Evolutionary conservation across 2,888 invertebrate species (phyloP), one percentile per base, ranked within the genome.

Genomic region (Omphaloscelis lunosa): DNA sequence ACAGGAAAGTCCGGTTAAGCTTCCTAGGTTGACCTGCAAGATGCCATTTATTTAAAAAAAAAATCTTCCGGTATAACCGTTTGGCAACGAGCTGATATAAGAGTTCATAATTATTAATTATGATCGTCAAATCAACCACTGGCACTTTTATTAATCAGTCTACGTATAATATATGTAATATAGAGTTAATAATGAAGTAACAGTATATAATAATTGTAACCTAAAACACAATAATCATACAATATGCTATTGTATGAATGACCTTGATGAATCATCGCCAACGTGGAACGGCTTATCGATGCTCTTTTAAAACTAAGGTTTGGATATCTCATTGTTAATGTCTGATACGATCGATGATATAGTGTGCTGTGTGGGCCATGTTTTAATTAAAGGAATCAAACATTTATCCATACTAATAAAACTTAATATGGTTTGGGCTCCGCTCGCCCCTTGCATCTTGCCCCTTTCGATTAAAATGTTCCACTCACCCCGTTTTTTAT

Each of bases 201-300:
- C 62, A 63, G 7, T 45, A 17, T 23, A 56, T 34, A 51, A 27
- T 20, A 53, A 39, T 11, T 1, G 41, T 58, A 34, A 56, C 17
- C 53, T 53, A 11, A 56, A 29, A 72, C 11, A n/a, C 20, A 34
- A 27, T 27, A 62, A 27, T 39, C 23, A 45, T 29, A 65, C 34
- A 53, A 53, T 51, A 51, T 23, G 20, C 2, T 17, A 29, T 58
- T 59, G 17, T 48, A 27, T 23, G 15, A n/a, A 53, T 65, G 59
- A 68, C 72, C 84, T 83, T 81, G 63, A 81, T 59, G 67, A 83
- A 41, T 78, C 78, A 79, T 27, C 67, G 45, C 12, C 39, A 68
- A 58, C 67, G 67, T 63, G 45, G 27, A 76, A 41, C 20, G 48
- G 6, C 58, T 53, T 81, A 59, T 83, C 71, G 2, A 48, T 56